These are phyloP conservation scores for Drosophila erecta DNA, from an alignment of 1,140 invertebrate species.

Conservation along the genomic window DNA sequence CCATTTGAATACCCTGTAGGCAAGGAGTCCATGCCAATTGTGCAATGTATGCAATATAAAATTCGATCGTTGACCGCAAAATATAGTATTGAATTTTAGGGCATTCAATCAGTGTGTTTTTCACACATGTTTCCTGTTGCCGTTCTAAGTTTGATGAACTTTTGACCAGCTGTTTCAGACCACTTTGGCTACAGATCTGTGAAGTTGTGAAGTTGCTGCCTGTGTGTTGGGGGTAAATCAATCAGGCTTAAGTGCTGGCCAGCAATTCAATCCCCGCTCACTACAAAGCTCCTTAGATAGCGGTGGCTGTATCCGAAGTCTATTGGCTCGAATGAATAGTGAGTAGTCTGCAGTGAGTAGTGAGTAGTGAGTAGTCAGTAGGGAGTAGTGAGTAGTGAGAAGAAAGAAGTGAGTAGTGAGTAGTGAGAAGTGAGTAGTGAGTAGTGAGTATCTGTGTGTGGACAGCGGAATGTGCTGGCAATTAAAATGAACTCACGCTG, in stretches of 20 bases:
- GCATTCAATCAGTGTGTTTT: too few species aligned
- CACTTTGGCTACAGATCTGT: slow-evolving; percentile 7
- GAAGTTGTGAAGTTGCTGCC: slow-evolving; percentile 15
- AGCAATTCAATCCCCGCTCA: slow-evolving; percentile 30
- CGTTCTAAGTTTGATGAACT: slow-evolving; percentile 8
- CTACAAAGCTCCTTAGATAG: slow-evolving; percentile 30
- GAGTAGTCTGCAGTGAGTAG: neutral
- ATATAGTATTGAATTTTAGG: too few species aligned
- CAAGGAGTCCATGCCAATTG: neutral
- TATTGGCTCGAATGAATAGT: slow-evolving; percentile 3
- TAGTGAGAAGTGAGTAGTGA: neutral
- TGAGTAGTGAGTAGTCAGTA: neutral
- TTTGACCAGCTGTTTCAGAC: neutral
- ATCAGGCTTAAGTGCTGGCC: slow-evolving; percentile 24
- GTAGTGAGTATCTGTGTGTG: slow-evolving; percentile 11
- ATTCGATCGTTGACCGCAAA: too few species aligned
- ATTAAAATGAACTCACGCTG: slow-evolving; percentile 82
- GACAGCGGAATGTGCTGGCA: slow-evolving; percentile 69
- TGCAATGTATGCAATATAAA: too few species aligned
- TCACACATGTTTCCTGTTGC: slow-evolving; percentile 16
- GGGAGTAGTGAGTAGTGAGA: too few species aligned
- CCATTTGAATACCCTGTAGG: neutral
- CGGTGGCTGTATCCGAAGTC: neutral
- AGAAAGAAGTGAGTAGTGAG: too few species aligned
- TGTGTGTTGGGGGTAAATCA: slow-evolving; percentile 13